These are phyloP conservation scores for Lutjanus campechanus DNA, from an alignment of 2,797 vertebrate species.

Conservation along the genomic window DNA sequence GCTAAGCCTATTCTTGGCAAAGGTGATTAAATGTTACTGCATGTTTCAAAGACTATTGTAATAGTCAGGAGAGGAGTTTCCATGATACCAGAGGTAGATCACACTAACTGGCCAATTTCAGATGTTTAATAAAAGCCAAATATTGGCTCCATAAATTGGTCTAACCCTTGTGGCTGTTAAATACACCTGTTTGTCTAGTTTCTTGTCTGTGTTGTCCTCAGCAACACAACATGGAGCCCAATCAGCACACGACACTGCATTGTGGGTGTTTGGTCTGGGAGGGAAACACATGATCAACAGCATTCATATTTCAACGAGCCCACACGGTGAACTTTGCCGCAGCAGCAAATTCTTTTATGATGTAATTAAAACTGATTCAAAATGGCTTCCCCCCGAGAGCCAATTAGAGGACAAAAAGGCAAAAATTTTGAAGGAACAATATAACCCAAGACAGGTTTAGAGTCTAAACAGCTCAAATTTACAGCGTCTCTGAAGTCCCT, in stretches of 20 bases:
- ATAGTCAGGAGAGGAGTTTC: not conserved
- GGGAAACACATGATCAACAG: conserved; percentile 35
- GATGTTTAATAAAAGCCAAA: conserved; percentile 33
- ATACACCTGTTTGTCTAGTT: not conserved
- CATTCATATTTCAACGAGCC: conserved; percentile 43
- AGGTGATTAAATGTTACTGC: not conserved
- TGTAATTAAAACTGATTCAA: conserved; percentile 69
- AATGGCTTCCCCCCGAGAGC: conserved; percentile 60
- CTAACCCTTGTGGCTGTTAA: not conserved
- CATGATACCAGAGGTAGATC: not conserved
- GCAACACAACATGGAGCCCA: not conserved
- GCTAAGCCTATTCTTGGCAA: not conserved
- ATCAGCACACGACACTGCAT: not conserved
- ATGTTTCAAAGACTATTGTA: not conserved
- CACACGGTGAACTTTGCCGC: conserved; percentile 51
- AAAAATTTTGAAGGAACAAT: conserved; percentile 35
- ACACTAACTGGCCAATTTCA: not conserved
- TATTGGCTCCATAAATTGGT: conserved; percentile 1
- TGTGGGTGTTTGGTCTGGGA: conserved; percentile 17
- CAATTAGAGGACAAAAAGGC: conserved; percentile 67
- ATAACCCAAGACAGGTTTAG: conserved; percentile 57
- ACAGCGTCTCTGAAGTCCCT: conserved; percentile 14
- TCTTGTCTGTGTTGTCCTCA: not conserved
- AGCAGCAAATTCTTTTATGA: conserved; percentile 66
- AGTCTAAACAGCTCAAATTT: conserved; percentile 60